Conservation (phyloP, 1,140 invertebrate genomes). For the Gonatopus flavifemur region DNA sequence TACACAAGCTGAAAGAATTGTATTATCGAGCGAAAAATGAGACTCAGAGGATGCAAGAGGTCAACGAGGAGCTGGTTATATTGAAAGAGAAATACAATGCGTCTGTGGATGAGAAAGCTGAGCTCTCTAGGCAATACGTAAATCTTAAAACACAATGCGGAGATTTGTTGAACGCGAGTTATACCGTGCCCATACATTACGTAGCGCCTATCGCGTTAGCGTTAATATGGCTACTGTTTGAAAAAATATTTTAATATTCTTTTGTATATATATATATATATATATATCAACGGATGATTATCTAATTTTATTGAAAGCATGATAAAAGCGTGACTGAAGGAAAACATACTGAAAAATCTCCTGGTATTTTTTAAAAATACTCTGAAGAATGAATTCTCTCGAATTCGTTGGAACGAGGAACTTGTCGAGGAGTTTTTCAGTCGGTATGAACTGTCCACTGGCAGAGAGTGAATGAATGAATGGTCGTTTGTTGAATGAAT, state of each 20-base stretch:
- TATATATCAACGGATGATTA: no score
- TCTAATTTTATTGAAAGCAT: no score
- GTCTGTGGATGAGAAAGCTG: slow-evolving; percentile 54
- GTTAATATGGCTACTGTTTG: slow-evolving; percentile 50
- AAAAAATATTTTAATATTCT: slow-evolving; percentile 50
- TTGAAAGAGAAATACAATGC: slow-evolving; percentile 58
- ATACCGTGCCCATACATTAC: slow-evolving; percentile 54
- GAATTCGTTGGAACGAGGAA: no score
- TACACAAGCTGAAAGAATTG: slow-evolving; percentile 36
- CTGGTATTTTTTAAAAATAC: no score
- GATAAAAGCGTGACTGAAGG: no score
- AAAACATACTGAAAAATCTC: no score
- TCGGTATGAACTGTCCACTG: no score
- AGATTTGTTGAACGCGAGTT: slow-evolving; percentile 45
- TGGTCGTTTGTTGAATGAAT: no score
- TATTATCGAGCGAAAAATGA: slow-evolving; percentile 51
- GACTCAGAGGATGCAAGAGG: slow-evolving; percentile 46
- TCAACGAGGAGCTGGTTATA: slow-evolving; percentile 58
- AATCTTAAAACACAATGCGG: slow-evolving; percentile 49
- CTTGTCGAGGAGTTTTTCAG: no score
- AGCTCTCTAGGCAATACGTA: slow-evolving; percentile 50
- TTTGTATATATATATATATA: slow-evolving; percentile 16
- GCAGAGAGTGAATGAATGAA: no score
- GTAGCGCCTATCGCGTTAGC: slow-evolving; percentile 45
- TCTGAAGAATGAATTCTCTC: no score